phyloP scores from a whole-genome alignment of 2,888 invertebrate species.

The Caenorhabditis uteleia region DNA sequence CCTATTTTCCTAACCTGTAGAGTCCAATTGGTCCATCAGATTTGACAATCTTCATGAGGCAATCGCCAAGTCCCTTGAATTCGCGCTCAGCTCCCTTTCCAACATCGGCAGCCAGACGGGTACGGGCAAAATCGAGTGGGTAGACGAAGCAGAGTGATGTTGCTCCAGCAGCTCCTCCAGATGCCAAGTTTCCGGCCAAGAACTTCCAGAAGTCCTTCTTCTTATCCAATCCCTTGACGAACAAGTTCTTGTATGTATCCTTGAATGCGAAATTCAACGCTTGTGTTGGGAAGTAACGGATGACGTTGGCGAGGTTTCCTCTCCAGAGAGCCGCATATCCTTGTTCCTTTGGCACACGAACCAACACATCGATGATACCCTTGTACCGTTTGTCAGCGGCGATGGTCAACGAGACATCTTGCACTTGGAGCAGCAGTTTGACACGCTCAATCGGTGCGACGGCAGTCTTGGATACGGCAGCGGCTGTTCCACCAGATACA shows the following conservation, averaged over 20 bases:
- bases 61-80: conserved; percentile 87
- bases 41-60: conserved; percentile 81
- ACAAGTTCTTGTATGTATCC: conserved; percentile 70
- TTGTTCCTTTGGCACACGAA: conserved; percentile 66
- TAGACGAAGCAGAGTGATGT: conserved; percentile 92
- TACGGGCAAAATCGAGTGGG: conserved; percentile 91
- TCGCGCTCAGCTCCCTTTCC: conserved; percentile 84
- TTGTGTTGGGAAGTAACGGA: conserved; percentile 86
- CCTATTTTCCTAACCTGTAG: too few species aligned
- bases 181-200: conserved; percentile 78
- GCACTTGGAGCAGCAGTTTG: conserved; percentile 74
- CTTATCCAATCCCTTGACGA: conserved; percentile 77
- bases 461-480: conserved; percentile 89
- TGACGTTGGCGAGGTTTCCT: conserved; percentile 69
- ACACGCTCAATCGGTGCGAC: conserved; percentile 94
- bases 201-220: conserved; percentile 84
- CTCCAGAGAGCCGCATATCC: conserved; percentile 72
- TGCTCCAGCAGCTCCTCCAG: conserved; percentile 91
- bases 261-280: conserved; percentile 93
- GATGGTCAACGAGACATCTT: conserved; percentile 62
- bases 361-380: conserved; percentile 60
- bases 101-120: conserved; percentile 85
- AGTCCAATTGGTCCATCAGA: conserved; percentile 84
- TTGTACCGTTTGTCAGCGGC: conserved; percentile 64
- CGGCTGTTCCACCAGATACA: conserved; percentile 71